Base-by-base conservation (phyloP, 2,888 invertebrate species). In the Limnephilus rhombicus region DNA sequence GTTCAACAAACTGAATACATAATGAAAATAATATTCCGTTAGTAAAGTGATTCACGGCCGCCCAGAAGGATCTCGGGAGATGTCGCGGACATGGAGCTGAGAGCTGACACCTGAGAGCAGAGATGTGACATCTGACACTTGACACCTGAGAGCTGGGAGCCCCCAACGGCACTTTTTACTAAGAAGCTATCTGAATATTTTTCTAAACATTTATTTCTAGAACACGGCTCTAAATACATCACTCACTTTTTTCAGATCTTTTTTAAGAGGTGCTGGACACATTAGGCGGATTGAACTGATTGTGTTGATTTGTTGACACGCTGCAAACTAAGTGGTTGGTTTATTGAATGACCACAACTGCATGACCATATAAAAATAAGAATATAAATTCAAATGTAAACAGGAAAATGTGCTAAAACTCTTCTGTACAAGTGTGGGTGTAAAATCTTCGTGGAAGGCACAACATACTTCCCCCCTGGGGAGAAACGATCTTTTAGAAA, bases 1-100 rank as follows among this genome's bases (percentile, higher is more conserved):
- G 93, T 92, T 93, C 93, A 92, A 93, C 83, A 92, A 92, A 92
- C 93, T 89, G 93, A 93, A 93, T 93, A 92, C 90, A 53, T 93
- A 92, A 93, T 92, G 89, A 85, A 92, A 90, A 91, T 92, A 90
- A 92, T 92, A 87, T 92, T 92, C 93, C 93, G 93, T 93, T 93
- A 93, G 92, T n/a, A 31, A 29, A 53, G 89, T 93, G 92, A 93
- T 88, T 92, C 90, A 92, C 81, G 80, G 80, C 83, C 41, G 83
- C 91, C 85, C 68, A 37, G 90, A 68, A 85, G 83, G 81, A 89
- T 82, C 53, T 49, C 41, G 29, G 53, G 29, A 83, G 83, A 37
- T 29, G 34, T 80, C 49, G 68, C 68, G 80, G 89, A 86, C 49
- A n/a, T 31, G 86, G 18, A 37, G 68, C 68, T 24, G 68, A 68